Evolutionary conservation across 1,140 invertebrate species (phyloP).

Genomic region (Drosophila insularis): DNA sequence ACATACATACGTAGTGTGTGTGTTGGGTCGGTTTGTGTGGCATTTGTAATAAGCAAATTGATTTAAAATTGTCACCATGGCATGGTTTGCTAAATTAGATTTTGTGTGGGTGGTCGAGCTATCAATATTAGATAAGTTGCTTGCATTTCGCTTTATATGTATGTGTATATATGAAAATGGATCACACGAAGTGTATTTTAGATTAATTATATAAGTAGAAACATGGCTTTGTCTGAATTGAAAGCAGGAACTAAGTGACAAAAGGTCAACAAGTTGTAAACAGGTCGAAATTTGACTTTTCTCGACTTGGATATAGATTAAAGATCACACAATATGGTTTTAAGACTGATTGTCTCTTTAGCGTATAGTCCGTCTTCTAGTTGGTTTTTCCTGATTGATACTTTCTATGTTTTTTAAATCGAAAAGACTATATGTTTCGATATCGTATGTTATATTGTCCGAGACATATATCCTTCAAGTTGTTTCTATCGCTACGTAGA

Average conservation of each 20-base stretch:
- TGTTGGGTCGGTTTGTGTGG: conserved; percentile 35
- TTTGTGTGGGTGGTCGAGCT: conserved; percentile 32
- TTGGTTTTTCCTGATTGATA: too few relatives aligned
- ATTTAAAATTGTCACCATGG: conserved; percentile 72
- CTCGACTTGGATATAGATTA: too few relatives aligned
- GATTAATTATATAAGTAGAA: conserved; percentile 1
- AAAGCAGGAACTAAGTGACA: neutral
- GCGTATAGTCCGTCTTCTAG: too few relatives aligned
- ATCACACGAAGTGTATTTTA: neutral
- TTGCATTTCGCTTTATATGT: neutral
- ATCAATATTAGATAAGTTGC: conserved; percentile 62
- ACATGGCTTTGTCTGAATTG: neutral
- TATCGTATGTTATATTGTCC: too few relatives aligned
- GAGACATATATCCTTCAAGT: too few relatives aligned
- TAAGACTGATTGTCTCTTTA: too few relatives aligned
- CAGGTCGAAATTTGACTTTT: too few relatives aligned
- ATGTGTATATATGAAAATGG: neutral
- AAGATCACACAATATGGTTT: too few relatives aligned
- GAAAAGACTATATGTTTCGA: too few relatives aligned
- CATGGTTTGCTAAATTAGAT: conserved; percentile 66
- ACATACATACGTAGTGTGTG: neutral
- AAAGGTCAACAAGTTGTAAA: neutral
- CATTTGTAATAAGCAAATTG: conserved; percentile 73
- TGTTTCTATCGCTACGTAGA: too few relatives aligned
- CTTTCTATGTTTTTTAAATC: too few relatives aligned